phyloP scores from a whole-genome alignment of 2,797 vertebrate genomes.

The Lophotriccus pileatus region DNA sequence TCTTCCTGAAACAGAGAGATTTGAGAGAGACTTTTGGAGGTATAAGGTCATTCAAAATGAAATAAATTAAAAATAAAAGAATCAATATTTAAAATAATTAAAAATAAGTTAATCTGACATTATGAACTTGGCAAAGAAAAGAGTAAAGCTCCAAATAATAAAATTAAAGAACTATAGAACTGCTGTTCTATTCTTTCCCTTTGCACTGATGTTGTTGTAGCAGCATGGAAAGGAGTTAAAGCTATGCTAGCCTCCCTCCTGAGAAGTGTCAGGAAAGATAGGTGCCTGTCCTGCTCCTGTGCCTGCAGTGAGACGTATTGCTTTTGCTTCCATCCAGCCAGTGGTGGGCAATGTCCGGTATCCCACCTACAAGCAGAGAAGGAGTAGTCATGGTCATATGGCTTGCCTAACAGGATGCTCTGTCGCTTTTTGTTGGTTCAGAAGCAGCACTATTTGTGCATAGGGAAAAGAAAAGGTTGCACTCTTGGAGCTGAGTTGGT shows the following conservation, averaged over 20 bases:
- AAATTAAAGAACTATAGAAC: background rate
- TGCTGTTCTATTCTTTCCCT: background rate
- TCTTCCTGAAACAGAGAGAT: background rate
- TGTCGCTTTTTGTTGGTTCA: background rate
- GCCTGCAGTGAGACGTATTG: background rate
- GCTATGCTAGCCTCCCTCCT: background rate
- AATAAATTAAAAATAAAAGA: background rate
- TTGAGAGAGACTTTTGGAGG: background rate
- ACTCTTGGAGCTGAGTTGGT: fast-evolving
- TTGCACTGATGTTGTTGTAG: background rate
- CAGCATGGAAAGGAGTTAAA: background rate
- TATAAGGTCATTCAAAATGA: background rate
- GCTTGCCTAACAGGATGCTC: background rate
- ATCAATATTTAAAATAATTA: background rate
- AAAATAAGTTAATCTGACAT: background rate
- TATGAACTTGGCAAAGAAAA: background rate
- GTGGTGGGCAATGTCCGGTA: background rate
- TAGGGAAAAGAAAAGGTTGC: background rate
- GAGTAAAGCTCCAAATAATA: background rate
- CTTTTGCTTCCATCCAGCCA: background rate
- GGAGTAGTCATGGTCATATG: background rate
- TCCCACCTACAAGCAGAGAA: background rate
- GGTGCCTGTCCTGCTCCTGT: background rate
- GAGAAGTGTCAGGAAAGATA: background rate
- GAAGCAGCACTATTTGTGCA: background rate